Conservation (phyloP, 2,888 invertebrate genomes). For the Brenthis ino region DNA sequence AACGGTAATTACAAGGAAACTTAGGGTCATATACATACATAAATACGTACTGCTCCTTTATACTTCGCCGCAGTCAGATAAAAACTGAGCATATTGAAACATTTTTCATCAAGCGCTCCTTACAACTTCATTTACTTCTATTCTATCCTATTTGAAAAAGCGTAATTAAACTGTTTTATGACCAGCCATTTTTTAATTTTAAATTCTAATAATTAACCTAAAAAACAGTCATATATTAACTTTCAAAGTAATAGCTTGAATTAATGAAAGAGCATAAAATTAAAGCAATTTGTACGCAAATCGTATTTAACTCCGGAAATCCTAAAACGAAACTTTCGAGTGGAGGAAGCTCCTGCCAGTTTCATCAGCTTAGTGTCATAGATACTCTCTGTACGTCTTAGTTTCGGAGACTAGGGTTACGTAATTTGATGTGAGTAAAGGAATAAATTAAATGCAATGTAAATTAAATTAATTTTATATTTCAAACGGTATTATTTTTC, state of each 20-base stretch:
- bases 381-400: constrained; percentile 13
- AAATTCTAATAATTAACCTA: background rate
- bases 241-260: constrained; percentile 4
- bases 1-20: too few species aligned
- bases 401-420: constrained; percentile 15
- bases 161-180: background rate
- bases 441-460: too few species aligned
- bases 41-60: too few species aligned
- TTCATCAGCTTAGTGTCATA: constrained; percentile 21
- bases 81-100: too few species aligned
- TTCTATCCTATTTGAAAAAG: background rate
- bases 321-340: constrained; percentile 24
- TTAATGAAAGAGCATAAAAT: constrained; percentile 8
- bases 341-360: constrained; percentile 23
- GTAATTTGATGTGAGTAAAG: constrained; percentile 5
- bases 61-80: too few species aligned
- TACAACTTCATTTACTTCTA: background rate
- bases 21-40: too few species aligned
- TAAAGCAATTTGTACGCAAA: constrained; percentile 15
- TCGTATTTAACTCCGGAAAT: constrained; percentile 18
- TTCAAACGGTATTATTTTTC: too few species aligned
- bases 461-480: too few species aligned
- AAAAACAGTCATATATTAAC: background rate
- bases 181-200: background rate
- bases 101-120: background rate